These are phyloP conservation scores for Alviniconcha marisindica DNA, from an alignment of 1,140 invertebrate species.

Conservation along the genomic window DNA sequence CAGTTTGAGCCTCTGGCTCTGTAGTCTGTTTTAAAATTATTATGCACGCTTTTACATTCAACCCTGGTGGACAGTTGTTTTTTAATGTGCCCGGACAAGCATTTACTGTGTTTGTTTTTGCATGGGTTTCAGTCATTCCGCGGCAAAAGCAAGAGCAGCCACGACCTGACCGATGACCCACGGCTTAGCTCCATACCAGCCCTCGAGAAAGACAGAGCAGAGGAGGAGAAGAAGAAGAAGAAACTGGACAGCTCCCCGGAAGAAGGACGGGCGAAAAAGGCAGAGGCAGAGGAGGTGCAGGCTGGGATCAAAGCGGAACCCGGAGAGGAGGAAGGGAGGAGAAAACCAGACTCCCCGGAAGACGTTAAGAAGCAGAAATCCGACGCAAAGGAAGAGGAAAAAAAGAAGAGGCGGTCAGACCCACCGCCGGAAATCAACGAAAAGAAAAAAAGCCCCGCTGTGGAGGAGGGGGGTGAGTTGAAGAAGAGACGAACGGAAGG, in stretches of 20 bases:
- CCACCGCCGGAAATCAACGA: neutral
- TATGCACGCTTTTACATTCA: no score
- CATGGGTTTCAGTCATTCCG: constrained; percentile 74
- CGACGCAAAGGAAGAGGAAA: neutral
- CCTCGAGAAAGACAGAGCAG: constrained; percentile 57
- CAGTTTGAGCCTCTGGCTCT: no score
- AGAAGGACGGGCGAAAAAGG: constrained; percentile 25
- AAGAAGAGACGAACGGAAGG: constrained; percentile 48
- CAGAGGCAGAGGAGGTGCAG: constrained; percentile 12
- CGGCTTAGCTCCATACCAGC: constrained; percentile 82
- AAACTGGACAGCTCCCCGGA: constrained; percentile 36
- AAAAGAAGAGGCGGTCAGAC: constrained; percentile 11
- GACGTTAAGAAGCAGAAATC: neutral
- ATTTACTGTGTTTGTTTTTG: no score
- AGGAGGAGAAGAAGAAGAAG: constrained; percentile 38
- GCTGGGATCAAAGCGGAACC: neutral
- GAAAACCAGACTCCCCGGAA: neutral
- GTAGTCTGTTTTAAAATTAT: no score
- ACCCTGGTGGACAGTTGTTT: no score
- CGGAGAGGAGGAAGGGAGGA: neutral
- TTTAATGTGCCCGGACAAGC: no score
- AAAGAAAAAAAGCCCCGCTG: constrained; percentile 32
- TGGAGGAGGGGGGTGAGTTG: constrained; percentile 21
- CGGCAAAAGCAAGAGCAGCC: constrained; percentile 89
- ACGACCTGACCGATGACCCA: constrained; percentile 94